Percentiles rank a stretch among this genome's conserved stretches.
phyloP scores from a whole-genome alignment of 2,113 vertebrate genomes.

The Oryzias javanicus region DNA sequence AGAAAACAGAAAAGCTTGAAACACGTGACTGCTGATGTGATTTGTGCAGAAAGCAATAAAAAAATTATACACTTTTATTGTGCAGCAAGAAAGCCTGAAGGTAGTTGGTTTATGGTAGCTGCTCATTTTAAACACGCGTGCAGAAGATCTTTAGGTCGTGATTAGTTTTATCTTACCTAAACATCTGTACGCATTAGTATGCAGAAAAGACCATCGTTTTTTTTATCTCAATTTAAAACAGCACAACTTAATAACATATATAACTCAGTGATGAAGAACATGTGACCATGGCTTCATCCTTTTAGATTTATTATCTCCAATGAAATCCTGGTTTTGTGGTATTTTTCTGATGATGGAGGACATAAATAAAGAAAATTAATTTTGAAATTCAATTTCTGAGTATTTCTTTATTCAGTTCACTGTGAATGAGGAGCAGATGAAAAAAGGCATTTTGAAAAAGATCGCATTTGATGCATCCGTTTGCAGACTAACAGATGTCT shows the following conservation, averaged over 20 bases:
- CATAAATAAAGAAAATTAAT: too few species aligned
- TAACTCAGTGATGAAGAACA: conserved; percentile 22
- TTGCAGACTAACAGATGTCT: too few species aligned
- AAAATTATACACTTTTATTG: background rate
- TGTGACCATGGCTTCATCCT: background rate
- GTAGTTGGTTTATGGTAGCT: conserved; percentile 1
- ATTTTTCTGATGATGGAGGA: too few species aligned
- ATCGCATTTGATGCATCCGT: too few species aligned
- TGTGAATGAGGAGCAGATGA: too few species aligned
- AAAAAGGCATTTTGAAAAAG: too few species aligned
- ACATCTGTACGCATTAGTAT: conserved; percentile 34
- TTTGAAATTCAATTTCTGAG: too few species aligned
- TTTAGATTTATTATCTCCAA: background rate
- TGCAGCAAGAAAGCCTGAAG: background rate
- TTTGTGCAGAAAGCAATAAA: background rate
- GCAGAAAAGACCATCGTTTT: conserved; percentile 17
- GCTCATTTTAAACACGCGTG: background rate
- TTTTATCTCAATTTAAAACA: conserved; percentile 15
- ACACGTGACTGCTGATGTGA: conserved; percentile 14
- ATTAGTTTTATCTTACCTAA: background rate
- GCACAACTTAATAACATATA: background rate
- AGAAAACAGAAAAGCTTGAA: conserved; percentile 49
- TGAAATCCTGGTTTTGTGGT: too few species aligned
- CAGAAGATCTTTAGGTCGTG: background rate
- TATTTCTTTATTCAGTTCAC: too few species aligned